Conservation (phyloP, 2,113 vertebrate species). For the Synchiropus splendidus region DNA sequence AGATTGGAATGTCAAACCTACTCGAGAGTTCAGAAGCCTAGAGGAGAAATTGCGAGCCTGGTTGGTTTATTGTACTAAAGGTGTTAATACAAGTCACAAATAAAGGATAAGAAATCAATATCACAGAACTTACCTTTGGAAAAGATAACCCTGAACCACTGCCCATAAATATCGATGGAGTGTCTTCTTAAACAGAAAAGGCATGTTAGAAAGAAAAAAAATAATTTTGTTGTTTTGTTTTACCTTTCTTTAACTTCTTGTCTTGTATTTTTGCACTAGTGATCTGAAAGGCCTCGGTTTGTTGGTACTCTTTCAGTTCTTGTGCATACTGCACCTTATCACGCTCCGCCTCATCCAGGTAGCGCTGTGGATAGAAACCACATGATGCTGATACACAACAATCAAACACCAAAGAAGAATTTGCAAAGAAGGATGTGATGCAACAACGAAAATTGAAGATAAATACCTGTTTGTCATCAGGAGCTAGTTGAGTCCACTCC, state of each 20-base stretch:
- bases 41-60: conserved; percentile 3
- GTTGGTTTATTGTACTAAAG: no score
- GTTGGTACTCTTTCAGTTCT: conserved; percentile 89
- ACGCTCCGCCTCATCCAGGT: conserved; percentile 87
- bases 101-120: no score
- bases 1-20: conserved; percentile 89
- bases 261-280: conserved; percentile 88
- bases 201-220: neutral
- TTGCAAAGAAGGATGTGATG: neutral
- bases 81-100: no score
- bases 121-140: conserved; percentile 66
- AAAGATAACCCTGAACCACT: conserved; percentile 49
- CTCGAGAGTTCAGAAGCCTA: conserved; percentile 74
- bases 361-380: conserved; percentile 65
- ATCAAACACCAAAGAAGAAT: neutral
- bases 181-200: conserved; percentile 58
- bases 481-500: conserved; percentile 89
- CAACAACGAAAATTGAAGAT: neutral
- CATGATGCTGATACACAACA: neutral
- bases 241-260: conserved; percentile 92
- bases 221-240: neutral
- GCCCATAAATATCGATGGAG: conserved; percentile 58
- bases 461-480: conserved; percentile 79
- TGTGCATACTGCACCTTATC: conserved; percentile 95
- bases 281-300: conserved; percentile 92